Evolutionary conservation across 2,113 vertebrate genomes (phyloP), one percentile per base, ranked within the genome.

Genomic region (Hystrix brachyura): DNA sequence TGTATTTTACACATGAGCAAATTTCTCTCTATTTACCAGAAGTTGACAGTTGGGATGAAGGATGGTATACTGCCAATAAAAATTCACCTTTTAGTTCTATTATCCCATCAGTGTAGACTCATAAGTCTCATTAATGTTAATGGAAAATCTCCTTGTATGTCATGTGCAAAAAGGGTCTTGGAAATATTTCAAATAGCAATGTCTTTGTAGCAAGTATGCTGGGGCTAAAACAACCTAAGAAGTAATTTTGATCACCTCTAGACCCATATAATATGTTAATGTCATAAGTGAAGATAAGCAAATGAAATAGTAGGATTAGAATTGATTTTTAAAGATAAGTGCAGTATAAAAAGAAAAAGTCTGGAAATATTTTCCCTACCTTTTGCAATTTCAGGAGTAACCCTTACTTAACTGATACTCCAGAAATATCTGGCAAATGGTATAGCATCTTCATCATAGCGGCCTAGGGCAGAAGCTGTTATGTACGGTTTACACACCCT

Each of bases 41-140:
- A 85, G 46, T 90, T 90, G 51, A 90, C 51, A 48, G 51, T 87
- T 78, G 43, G 43, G 43, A 53, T 95, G 34, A 64, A 93, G 65
- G 25, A 91, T 87, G 17, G n/a, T 69, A 43, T 60, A 76, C 86
- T 53, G 67, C 46, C 62, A 67, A 83, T 91, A 89, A 94, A 90
- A 96, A 79, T 38, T 95, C 67, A 90, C 80, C 71, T 84, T 91
- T 94, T 29, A 79, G 46, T 67, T 97, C 87, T 94, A 25, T 93
- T 95, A 92, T 62, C 15, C 84, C 76, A 83, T 90, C 90, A 90
- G 13, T 29, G 8, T 74, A 69, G 83, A 81, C 91, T 94, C 57
- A 60, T 78, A 81, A 48, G 71, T 94, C 59, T 96, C 71, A 90
- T 94, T 74, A 90, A 90, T 43, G 15, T 71, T 82, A 88, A 93